phyloP scores from a whole-genome alignment of 2,888 invertebrate species.

The Lithophane ornitopus region DNA sequence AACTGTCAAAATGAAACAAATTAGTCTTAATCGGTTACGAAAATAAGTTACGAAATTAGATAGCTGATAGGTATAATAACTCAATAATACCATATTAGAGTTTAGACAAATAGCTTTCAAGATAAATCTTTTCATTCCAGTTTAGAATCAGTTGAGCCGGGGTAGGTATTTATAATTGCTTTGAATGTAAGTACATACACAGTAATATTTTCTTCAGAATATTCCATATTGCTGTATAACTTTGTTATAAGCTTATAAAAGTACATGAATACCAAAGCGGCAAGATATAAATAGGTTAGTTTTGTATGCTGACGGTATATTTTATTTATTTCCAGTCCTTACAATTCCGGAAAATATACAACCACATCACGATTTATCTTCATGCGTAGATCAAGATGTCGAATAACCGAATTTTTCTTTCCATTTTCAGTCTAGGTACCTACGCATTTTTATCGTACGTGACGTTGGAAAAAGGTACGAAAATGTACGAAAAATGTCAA shows the following conservation, averaged over 20 bases:
- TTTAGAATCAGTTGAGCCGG: not conserved
- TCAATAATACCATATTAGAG: no score
- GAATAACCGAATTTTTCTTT: constrained; percentile 47
- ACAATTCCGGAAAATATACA: constrained; percentile 62
- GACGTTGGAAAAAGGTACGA: constrained; percentile 48
- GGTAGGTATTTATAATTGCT: not conserved
- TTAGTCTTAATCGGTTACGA: no score
- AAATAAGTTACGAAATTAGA: no score
- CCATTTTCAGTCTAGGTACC: constrained; percentile 58
- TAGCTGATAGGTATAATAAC: no score
- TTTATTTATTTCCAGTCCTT: constrained; percentile 62
- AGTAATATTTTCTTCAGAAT: not conserved
- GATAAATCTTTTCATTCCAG: not conserved
- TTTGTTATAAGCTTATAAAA: constrained; percentile 2
- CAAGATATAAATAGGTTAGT: constrained; percentile 33
- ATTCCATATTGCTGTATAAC: not conserved
- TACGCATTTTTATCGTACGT: constrained; percentile 64
- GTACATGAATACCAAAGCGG: constrained; percentile 12
- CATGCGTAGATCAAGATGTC: constrained; percentile 57
- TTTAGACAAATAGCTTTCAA: no score
- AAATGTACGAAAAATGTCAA: constrained; percentile 49
- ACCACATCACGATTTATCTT: constrained; percentile 68
- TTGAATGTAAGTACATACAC: not conserved
- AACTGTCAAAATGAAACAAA: no score
- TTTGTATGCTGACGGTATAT: constrained; percentile 50